phyloP scores from a whole-genome alignment of 2,113 vertebrate genomes.

The Psephotus haematonotus region DNA sequence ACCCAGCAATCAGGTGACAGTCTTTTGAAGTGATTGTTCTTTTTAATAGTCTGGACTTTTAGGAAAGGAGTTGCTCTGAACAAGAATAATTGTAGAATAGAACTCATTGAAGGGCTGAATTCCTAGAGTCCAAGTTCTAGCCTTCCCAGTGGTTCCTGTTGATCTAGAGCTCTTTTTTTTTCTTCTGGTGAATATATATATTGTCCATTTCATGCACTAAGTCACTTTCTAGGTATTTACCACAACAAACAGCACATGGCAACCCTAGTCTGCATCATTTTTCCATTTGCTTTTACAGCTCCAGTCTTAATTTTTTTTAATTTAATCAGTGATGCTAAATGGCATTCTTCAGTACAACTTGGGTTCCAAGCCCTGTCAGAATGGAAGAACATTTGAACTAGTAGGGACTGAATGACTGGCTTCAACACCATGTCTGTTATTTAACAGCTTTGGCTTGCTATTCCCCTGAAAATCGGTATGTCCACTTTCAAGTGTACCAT shows the following conservation, averaged over 20 bases:
- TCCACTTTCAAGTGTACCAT: neutral
- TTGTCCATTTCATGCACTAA: neutral
- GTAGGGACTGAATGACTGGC: neutral
- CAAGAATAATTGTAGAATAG: neutral
- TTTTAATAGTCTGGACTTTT: neutral
- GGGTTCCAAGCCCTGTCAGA: neutral
- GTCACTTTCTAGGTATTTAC: neutral
- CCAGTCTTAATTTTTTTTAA: neutral
- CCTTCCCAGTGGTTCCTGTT: neutral
- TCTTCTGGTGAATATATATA: neutral
- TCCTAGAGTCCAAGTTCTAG: neutral
- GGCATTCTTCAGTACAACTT: neutral
- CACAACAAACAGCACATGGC: neutral
- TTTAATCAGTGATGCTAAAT: neutral
- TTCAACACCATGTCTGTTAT: slow-evolving; percentile 8
- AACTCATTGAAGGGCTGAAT: neutral
- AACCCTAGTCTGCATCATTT: neutral
- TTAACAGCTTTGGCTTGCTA: slow-evolving; percentile 21
- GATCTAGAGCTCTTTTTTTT: neutral
- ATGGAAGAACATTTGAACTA: slow-evolving; percentile 15
- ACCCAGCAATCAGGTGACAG: neutral
- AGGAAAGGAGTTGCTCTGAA: neutral
- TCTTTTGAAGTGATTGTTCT: neutral
- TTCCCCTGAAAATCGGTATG: neutral
- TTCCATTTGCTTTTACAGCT: neutral